phyloP scores from a whole-genome alignment of 2,113 vertebrate species.

The Uropsilus gracilis region DNA sequence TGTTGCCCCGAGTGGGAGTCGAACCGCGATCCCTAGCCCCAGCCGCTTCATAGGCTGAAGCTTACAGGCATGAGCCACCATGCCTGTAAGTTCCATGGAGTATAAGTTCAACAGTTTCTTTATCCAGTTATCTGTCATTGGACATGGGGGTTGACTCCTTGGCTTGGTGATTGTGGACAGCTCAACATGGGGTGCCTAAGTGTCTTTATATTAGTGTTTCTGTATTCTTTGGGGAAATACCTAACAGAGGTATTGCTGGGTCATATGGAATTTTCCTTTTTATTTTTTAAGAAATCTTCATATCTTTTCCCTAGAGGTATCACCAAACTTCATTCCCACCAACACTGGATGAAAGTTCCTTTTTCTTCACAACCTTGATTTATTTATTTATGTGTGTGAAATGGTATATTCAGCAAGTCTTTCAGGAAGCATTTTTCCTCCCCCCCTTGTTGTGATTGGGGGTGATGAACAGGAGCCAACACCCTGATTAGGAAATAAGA shows the following conservation, averaged over 20 bases:
- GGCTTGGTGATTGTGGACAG: not conserved
- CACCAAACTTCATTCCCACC: not conserved
- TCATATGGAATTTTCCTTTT: not conserved
- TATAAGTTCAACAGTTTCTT: not conserved
- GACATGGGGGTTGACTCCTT: not conserved
- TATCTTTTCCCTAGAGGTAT: not conserved
- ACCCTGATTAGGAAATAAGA: too few species aligned
- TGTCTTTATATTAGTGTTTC: not conserved
- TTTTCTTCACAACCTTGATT: not conserved
- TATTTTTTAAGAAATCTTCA: not conserved
- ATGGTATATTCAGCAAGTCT: not conserved
- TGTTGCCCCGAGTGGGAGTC: too few species aligned
- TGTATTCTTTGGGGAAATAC: not conserved
- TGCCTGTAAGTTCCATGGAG: too few species aligned
- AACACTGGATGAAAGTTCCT: not conserved
- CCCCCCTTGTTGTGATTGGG: too few species aligned
- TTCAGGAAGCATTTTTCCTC: not conserved
- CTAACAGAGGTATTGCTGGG: not conserved
- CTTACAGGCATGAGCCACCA: too few species aligned
- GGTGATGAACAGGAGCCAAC: too few species aligned
- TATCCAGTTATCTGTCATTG: not conserved
- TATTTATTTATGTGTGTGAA: not conserved
- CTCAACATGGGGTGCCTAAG: not conserved
- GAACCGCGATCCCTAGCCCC: too few species aligned
- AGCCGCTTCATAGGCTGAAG: too few species aligned